Conservation (phyloP, 2,888 invertebrate species). For the Meiosimyza platycephala region DNA sequence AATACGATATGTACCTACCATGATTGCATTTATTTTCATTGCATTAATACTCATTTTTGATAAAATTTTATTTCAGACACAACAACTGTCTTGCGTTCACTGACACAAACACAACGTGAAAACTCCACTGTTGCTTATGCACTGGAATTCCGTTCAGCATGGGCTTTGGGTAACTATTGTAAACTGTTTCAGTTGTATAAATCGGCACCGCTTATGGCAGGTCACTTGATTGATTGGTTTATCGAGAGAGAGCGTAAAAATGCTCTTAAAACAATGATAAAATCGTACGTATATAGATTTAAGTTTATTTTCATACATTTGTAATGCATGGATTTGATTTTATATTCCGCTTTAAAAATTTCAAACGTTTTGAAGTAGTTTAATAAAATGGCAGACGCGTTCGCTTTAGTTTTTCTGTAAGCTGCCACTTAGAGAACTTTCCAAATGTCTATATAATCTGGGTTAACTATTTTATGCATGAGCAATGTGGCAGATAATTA, state of each 20-base stretch:
- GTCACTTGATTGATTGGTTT: conserved; percentile 98
- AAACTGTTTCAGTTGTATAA: conserved; percentile 92
- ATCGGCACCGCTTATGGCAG: conserved; percentile 93
- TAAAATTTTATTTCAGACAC: conserved; percentile 76
- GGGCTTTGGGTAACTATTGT: conserved; percentile 93
- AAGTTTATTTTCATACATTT: conserved; percentile 7
- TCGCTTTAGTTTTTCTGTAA: too few species aligned
- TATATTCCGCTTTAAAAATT: too few species aligned
- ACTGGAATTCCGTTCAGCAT: conserved; percentile 89
- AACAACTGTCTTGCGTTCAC: conserved; percentile 86
- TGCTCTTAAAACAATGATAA: conserved; percentile 92
- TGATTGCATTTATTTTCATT: neutral
- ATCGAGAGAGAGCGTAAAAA: conserved; percentile 92
- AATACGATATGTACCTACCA: too few species aligned
- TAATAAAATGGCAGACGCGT: too few species aligned
- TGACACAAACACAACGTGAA: conserved; percentile 80
- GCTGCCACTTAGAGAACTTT: too few species aligned
- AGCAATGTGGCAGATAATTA: too few species aligned
- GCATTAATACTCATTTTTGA: conserved; percentile 20
- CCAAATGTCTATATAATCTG: too few species aligned
- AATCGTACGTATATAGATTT: conserved; percentile 85
- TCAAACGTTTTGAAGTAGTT: too few species aligned
- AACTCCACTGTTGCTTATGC: conserved; percentile 89
- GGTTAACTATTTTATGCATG: too few species aligned
- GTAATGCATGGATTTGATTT: neutral